Evolutionary conservation across 2,888 invertebrate species (phyloP), one percentile per base, ranked within the genome.

Genomic region (Carabus problematicus): DNA sequence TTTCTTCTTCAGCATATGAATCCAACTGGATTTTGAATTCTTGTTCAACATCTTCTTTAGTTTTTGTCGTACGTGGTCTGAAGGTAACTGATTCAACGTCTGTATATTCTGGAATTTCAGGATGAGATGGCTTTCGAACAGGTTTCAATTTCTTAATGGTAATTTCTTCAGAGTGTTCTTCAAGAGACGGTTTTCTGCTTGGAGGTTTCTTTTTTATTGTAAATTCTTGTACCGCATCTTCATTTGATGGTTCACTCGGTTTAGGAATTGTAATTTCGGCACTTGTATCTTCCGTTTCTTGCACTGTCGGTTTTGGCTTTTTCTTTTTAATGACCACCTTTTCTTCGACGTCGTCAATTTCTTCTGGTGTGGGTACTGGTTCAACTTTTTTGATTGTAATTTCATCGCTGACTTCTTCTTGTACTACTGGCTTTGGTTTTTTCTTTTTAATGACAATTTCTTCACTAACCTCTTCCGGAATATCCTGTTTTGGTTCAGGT

Each of bases 21-120:
- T 94, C 91, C 71, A 94, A 82, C 9, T 91, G 91, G 73, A 94
- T 93, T 80, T 91, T 93, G 79, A 94, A 94, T 82, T 94, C 94
- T 83, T 94, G 94, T 77, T 94, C 94, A 11, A 94, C 92, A 75
- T 93, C 92, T 84, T 94, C 93, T 80, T 91, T 92, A 0, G 91
- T 91, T 83, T 90, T 92, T 0, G 89, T 90, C 4, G 84, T 81
- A 80, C 89, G 89, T 9, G 93, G 91, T 75, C 91, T 88, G 81
- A 93, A 93, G 45, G 91, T 93, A 0, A 94, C 92, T 74, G 87
- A 91, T 83, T 92, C 91, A 8, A 89, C 87, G 76, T 91, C 91
- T 0, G 89, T 88, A 58, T 88, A 85, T 84, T 92, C 92, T 52
- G 90, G 89, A 72, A 90, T 84, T 73, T 91, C 89, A 6, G 85